phyloP scores from a whole-genome alignment of 2,797 vertebrate species.

The Platalea minor region DNA sequence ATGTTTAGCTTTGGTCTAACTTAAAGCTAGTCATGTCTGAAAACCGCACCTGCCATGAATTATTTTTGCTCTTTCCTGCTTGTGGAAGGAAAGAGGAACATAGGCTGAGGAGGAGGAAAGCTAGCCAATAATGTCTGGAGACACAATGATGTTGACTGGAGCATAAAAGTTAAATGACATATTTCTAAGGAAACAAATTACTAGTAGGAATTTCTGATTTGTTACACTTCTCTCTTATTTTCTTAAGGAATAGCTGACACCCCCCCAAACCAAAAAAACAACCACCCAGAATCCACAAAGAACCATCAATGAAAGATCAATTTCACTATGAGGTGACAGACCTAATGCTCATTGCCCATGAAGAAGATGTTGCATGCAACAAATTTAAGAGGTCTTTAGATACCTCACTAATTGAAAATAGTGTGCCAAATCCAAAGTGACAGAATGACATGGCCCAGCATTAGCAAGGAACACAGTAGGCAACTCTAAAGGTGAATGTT shows the following conservation, averaged over 20 bases:
- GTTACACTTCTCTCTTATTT: not conserved
- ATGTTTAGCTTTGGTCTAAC: not conserved
- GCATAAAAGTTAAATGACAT: not conserved
- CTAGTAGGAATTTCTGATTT: not conserved
- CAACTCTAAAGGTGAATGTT: not conserved
- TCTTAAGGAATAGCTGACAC: not conserved
- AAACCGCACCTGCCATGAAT: not conserved
- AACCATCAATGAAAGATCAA: not conserved
- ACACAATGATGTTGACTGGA: not conserved
- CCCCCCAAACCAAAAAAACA: not conserved
- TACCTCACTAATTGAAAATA: not conserved
- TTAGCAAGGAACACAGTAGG: not conserved
- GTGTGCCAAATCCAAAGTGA: not conserved
- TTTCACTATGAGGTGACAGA: not conserved
- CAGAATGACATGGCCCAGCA: not conserved
- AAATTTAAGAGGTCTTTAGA: not conserved
- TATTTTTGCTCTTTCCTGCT: not conserved
- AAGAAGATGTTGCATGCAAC: not conserved
- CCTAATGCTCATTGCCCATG: not conserved
- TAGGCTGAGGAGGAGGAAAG: not conserved
- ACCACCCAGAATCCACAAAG: not conserved
- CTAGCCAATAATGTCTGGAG: not conserved
- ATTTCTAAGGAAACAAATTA: not conserved
- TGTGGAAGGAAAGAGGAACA: not conserved
- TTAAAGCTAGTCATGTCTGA: not conserved